phyloP scores from a whole-genome alignment of 2,888 invertebrate genomes.

The Syritta pipiens region DNA sequence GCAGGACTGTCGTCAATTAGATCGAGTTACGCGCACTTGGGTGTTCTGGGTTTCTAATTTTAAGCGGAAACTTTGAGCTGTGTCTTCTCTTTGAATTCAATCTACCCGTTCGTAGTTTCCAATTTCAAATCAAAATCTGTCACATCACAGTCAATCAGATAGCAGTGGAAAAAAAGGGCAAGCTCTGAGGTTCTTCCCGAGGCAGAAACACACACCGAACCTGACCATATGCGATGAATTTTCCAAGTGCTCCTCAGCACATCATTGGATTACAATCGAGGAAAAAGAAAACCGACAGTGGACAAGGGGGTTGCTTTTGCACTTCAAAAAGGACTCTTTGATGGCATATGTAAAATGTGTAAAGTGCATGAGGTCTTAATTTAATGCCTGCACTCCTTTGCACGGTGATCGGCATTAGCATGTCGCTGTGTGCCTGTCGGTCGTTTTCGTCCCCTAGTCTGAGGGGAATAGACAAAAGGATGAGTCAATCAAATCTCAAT shows the following conservation, averaged over 20 bases:
- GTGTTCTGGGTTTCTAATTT: constrained; percentile 13
- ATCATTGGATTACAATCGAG: constrained; percentile 62
- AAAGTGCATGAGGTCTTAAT: constrained; percentile 74
- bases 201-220: constrained; percentile 36
- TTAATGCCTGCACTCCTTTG: constrained; percentile 54
- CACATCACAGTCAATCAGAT: constrained; percentile 63
- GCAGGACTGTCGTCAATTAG: constrained; percentile 3
- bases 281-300: constrained; percentile 16
- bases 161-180: constrained; percentile 7
- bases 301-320: constrained; percentile 36
- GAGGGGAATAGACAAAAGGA: constrained; percentile 70
- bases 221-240: constrained; percentile 67
- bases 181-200: constrained; percentile 41
- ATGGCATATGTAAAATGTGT: constrained; percentile 78
- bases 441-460: constrained; percentile 29
- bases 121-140: constrained; percentile 64
- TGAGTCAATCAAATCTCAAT: constrained; percentile 74
- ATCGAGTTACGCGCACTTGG: constrained; percentile 14
- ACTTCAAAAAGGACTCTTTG: constrained; percentile 40
- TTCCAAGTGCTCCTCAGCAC: constrained; percentile 27
- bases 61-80: neutral
- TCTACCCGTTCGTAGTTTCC: constrained; percentile 30
- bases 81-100: constrained; percentile 8
- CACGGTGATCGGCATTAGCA: constrained; percentile 48
- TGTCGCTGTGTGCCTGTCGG: neutral